phyloP scores from a whole-genome alignment of 2,113 vertebrate genomes.

The Crypturellus undulatus region DNA sequence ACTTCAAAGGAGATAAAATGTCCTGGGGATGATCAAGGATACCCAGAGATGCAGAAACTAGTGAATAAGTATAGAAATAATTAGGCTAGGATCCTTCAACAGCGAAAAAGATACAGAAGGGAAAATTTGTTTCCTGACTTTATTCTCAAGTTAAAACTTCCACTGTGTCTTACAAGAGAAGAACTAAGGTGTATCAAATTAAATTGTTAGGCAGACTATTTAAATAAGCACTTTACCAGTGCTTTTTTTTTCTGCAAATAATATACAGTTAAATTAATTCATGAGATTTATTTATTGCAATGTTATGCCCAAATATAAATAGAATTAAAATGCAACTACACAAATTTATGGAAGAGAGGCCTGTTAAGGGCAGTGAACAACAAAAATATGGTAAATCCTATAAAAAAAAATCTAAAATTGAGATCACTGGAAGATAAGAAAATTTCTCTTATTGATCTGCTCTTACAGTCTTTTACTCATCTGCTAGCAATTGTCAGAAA shows the following conservation, averaged over 20 bases:
- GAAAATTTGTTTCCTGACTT: background rate
- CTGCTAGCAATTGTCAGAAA: background rate
- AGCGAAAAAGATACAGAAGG: background rate
- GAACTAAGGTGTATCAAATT: constrained; percentile 6
- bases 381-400: background rate
- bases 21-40: background rate
- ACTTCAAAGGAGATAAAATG: background rate
- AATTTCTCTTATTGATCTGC: background rate
- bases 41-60: background rate
- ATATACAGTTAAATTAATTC: background rate
- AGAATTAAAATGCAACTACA: background rate
- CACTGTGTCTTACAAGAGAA: background rate
- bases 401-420: background rate
- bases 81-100: background rate
- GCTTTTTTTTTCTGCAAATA: background rate
- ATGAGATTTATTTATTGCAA: background rate
- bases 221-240: background rate
- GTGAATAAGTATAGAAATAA: background rate
- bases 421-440: background rate
- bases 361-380: background rate
- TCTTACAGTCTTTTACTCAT: background rate
- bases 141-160: constrained; percentile 7
- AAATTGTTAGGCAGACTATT: background rate
- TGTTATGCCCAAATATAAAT: background rate
- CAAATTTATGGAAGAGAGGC: background rate